Base-by-base conservation (phyloP, 2,888 invertebrate genomes). In the Tenthredo livida region DNA sequence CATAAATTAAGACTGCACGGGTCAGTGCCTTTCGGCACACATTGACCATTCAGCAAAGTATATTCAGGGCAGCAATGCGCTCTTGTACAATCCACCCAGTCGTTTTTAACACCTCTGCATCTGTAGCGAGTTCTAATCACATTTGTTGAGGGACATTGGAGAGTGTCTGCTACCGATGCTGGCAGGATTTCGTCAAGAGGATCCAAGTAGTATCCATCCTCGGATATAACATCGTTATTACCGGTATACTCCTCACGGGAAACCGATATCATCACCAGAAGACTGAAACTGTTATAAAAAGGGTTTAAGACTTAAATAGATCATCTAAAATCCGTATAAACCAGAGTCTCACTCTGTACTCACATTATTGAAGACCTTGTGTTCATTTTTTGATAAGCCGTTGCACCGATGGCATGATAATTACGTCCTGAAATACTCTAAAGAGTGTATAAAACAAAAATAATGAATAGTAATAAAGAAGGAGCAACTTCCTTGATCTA, bases 1-100 rank as follows among this genome's bases (percentile, higher is more conserved):
- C 96, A 96, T 17, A 96, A 93, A 87, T 94, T 93, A 90, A 96
- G 92, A 75, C 95, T 94, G 92, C 96, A 96, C 0, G 96, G 96
- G 89, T 96, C 95, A 87, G 95, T 94, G 2, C 94, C 93, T 88
- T 95, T 95, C 7, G 95, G 94, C 84, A 96, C 94, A 90, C 96
- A 96, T 88, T 96, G 94, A 87, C 96, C 96, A 85, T 95, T 95
- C 77, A 96, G 94, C 89, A 94, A 95, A 33, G 94, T 94, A 90
- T 96, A 95, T 17, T 95, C 94, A 73, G 95, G 95, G 89, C 96
- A 96, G 92, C 96, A 96, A 88, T 95, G 94, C 88, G 95, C 93
- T 86, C 95, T 93, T 77, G 95, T 95, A 90, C 96, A 96, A 90
- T 96, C 96, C 10, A 95, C 94, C 93, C 96, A 96, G 54, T 93